These are phyloP conservation scores for Leucophora obtusa DNA, from an alignment of 2,888 invertebrate genomes.

Conservation along the genomic window DNA sequence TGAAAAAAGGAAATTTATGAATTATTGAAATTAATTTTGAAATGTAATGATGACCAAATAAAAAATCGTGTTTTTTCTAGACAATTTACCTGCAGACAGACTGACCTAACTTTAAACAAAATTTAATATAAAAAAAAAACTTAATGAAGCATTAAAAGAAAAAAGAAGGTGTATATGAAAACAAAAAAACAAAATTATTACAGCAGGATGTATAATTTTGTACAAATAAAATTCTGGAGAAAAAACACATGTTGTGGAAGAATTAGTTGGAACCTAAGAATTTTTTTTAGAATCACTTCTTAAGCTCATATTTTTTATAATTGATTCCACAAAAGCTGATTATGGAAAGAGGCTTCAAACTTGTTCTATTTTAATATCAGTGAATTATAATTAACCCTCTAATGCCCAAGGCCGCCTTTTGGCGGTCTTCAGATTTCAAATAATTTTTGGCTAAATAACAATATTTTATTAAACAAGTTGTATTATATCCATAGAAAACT, in stretches of 20 bases:
- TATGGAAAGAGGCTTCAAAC: too few species aligned
- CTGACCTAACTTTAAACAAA: slow-evolving; percentile 54
- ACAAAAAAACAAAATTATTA: not conserved
- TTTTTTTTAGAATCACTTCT: not conserved
- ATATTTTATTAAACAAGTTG: too few species aligned
- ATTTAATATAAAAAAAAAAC: slow-evolving; percentile 4
- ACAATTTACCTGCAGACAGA: slow-evolving; percentile 55
- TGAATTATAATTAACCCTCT: too few species aligned
- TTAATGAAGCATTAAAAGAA: slow-evolving; percentile 50
- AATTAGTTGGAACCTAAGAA: not conserved
- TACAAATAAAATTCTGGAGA: not conserved
- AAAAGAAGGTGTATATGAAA: slow-evolving; percentile 38
- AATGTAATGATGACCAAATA: slow-evolving; percentile 75
- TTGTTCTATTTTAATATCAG: too few species aligned
- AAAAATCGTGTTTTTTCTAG: slow-evolving; percentile 64
- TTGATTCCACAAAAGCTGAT: too few species aligned
- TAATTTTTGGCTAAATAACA: too few species aligned
- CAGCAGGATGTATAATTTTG: slow-evolving; percentile 16
- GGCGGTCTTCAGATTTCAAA: too few species aligned
- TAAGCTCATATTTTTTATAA: too few species aligned
- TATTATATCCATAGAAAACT: too few species aligned
- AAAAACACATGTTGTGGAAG: not conserved
- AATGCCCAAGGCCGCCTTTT: too few species aligned
- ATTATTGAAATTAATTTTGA: slow-evolving; percentile 67
- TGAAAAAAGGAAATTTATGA: slow-evolving; percentile 45